Percentiles rank a stretch among this genome's conserved stretches.
phyloP scores from a whole-genome alignment of 2,888 invertebrate species.

The Limenitis camilla region DNA sequence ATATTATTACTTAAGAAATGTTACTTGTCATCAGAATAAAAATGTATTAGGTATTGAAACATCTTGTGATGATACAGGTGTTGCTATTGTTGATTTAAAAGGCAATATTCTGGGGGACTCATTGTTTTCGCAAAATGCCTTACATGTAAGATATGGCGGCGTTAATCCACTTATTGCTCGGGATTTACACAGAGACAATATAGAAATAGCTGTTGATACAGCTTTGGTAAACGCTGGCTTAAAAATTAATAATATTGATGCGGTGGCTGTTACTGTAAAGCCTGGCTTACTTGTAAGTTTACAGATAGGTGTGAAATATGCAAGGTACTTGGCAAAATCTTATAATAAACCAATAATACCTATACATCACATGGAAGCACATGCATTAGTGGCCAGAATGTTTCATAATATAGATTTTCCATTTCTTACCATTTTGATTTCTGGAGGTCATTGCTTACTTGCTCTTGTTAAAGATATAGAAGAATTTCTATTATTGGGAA shows the following conservation, averaged over 20 bases:
- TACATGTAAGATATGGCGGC: slow-evolving; percentile 86
- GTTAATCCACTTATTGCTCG: slow-evolving; percentile 92
- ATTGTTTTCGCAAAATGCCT: slow-evolving; percentile 84
- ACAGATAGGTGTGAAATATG: slow-evolving; percentile 86
- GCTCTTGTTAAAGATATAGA: slow-evolving; percentile 82
- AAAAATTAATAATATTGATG: slow-evolving; percentile 80
- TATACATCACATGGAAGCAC: slow-evolving; percentile 99
- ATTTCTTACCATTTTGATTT: slow-evolving; percentile 90
- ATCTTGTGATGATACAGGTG: slow-evolving; percentile 97
- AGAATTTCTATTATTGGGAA: slow-evolving; percentile 86
- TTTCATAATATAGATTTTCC: slow-evolving; percentile 83
- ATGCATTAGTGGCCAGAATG: slow-evolving; percentile 92
- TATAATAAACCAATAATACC: slow-evolving; percentile 90
- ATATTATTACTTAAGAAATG: neutral
- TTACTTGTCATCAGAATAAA: slow-evolving; percentile 20
- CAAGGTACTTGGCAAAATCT: slow-evolving; percentile 80
- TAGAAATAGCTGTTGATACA: slow-evolving; percentile 80
- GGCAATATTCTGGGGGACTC: slow-evolving; percentile 87
- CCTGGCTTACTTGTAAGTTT: slow-evolving; percentile 90
- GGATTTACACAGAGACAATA: slow-evolving; percentile 85
- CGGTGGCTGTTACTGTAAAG: slow-evolving; percentile 92
- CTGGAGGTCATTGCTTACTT: slow-evolving; percentile 94
- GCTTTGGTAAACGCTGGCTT: slow-evolving; percentile 78
- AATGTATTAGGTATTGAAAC: slow-evolving; percentile 93
- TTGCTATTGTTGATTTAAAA: slow-evolving; percentile 84